Conservation (phyloP, 2,797 vertebrate species). For the Moxostoma hubbsi region DNA sequence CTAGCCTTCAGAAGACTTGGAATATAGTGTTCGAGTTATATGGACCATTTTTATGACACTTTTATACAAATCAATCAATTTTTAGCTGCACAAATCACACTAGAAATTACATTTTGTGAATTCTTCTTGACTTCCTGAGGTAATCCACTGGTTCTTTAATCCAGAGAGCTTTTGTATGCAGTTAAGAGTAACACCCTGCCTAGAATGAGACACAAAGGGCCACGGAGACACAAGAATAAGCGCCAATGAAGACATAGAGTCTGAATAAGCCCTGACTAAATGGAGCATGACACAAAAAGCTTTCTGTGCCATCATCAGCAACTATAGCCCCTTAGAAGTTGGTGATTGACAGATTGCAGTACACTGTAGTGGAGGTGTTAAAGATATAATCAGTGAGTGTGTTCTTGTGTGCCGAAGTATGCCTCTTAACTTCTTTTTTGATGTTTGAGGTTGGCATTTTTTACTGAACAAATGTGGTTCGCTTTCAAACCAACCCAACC, state of each 20-base stretch:
- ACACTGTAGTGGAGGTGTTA: background rate
- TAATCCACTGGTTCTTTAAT: slow-evolving; percentile 13
- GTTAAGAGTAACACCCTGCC: slow-evolving; percentile 1
- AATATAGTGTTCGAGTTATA: no score
- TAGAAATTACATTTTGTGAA: background rate
- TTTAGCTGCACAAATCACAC: background rate
- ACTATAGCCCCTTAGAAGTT: background rate
- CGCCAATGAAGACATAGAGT: background rate
- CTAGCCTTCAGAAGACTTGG: no score
- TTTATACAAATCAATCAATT: background rate
- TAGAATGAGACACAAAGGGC: slow-evolving; percentile 27
- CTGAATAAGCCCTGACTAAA: slow-evolving; percentile 41
- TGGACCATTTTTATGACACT: no score
- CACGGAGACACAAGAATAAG: slow-evolving; percentile 9
- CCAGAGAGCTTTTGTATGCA: slow-evolving; percentile 27
- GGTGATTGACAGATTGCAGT: slow-evolving; percentile 35
- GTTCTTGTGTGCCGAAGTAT: no score
- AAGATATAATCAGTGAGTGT: background rate
- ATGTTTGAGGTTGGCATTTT: background rate
- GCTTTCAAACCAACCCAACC: background rate
- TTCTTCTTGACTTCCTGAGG: slow-evolving; percentile 7
- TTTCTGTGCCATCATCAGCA: slow-evolving; percentile 12
- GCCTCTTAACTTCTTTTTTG: background rate
- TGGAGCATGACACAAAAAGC: slow-evolving; percentile 34
- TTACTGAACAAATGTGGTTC: slow-evolving; percentile 3